Evolutionary conservation across 1,140 invertebrate species (phyloP).

Genomic region (Uloborus diversus): DNA sequence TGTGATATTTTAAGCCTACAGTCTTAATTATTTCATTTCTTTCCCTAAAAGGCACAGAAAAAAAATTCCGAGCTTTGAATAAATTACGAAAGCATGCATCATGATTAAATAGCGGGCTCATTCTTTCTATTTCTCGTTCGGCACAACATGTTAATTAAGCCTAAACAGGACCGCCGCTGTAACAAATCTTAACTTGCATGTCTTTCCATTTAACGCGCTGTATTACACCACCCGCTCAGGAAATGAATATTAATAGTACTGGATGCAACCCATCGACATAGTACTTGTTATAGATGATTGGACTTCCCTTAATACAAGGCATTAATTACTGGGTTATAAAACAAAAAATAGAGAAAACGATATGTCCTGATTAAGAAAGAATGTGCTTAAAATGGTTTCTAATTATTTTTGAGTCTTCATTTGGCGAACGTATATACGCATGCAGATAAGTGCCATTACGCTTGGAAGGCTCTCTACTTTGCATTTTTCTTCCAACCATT

Average conservation of each 20-base stretch:
- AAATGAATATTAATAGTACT: conserved; percentile 35
- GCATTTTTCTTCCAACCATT: no score
- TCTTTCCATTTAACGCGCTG: not conserved
- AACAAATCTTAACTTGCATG: conserved; percentile 21
- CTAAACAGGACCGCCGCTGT: conserved; percentile 23
- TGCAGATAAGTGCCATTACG: no score
- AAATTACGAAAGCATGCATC: no score
- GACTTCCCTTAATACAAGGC: conserved; percentile 28
- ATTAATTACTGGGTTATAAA: conserved; percentile 23
- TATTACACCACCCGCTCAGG: conserved; percentile 10
- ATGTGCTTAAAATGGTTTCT: conserved; percentile 18
- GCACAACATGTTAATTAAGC: conserved; percentile 27
- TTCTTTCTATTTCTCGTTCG: not conserved
- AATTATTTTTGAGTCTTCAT: not conserved
- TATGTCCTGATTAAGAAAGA: conserved; percentile 15
- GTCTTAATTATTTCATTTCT: no score
- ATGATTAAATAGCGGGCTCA: no score
- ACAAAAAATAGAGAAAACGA: conserved; percentile 31
- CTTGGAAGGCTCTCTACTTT: no score
- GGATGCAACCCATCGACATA: not conserved
- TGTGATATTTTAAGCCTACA: no score
- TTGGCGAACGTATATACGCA: no score
- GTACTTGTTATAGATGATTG: conserved; percentile 28
- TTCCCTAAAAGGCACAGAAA: no score
- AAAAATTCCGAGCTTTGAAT: no score